Evolutionary conservation across 64 coral and sea anemone genomes (phyloP).

Genomic region (Montipora efflorescens): DNA sequence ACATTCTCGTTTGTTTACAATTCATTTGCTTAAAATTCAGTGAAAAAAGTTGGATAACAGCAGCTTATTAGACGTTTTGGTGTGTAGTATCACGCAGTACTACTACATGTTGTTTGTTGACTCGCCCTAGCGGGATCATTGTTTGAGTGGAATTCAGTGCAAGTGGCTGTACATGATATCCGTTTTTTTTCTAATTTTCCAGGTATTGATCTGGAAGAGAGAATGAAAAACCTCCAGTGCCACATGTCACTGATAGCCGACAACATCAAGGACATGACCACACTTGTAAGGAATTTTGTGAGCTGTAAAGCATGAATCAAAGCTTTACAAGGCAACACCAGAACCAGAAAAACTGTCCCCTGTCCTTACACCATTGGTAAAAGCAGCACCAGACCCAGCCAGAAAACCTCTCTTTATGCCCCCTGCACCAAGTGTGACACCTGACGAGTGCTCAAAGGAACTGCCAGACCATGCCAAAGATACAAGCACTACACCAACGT

Average conservation of each 20-base stretch:
- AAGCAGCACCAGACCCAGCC: conserved; percentile 10
- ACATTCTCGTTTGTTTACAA: no score
- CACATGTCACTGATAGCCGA: conserved; percentile 26
- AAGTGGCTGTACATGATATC: neutral
- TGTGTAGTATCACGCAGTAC: no score
- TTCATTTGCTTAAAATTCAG: no score
- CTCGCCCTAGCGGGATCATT: neutral
- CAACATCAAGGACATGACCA: neutral
- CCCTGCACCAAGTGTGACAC: neutral
- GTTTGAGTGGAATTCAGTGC: neutral
- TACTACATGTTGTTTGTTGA: no score
- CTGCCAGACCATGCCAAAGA: neutral
- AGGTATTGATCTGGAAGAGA: conserved; percentile 33
- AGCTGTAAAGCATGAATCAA: conserved; percentile 54
- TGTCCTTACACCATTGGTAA: neutral
- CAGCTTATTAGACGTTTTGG: no score
- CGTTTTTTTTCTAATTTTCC: neutral
- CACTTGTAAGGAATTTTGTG: conserved; percentile 17
- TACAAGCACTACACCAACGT: conserved; percentile 1
- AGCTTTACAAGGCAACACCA: conserved; percentile 34
- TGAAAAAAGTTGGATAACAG: no score
- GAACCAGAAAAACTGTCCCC: neutral
- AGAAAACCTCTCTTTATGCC: neutral
- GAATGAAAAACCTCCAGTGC: conserved; percentile 5
- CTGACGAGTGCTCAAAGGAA: neutral